Evolutionary conservation across 2,797 vertebrate species (phyloP).

Genomic region (Lacerta agilis): DNA sequence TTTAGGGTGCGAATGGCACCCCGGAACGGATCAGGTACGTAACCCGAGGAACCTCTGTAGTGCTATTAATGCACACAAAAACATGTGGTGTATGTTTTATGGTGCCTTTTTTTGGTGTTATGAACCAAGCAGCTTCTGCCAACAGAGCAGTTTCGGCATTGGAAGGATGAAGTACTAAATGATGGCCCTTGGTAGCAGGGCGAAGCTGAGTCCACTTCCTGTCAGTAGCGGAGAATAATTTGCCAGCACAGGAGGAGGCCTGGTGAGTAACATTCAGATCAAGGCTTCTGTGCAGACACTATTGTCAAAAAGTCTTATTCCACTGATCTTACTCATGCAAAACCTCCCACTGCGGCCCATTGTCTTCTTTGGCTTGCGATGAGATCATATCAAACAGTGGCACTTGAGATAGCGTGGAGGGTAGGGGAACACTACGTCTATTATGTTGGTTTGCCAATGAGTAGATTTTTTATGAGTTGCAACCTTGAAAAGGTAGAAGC

Average conservation of each 20-base stretch:
- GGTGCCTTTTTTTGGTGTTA: neutral
- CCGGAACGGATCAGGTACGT: too few relatives aligned
- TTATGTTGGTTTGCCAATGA: neutral
- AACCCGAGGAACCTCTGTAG: too few relatives aligned
- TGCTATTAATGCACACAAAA: neutral
- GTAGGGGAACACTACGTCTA: slow-evolving; percentile 7
- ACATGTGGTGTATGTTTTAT: neutral
- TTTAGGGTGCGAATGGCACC: too few relatives aligned
- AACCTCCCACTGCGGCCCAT: slow-evolving; percentile 18
- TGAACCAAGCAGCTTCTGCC: neutral
- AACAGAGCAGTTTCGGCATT: neutral
- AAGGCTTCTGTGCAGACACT: slow-evolving; percentile 2
- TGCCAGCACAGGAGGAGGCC: slow-evolving; percentile 14
- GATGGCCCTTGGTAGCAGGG: neutral
- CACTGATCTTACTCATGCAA: slow-evolving; percentile 30
- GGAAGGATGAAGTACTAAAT: too few relatives aligned
- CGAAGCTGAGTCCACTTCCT: neutral
- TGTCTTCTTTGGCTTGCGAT: slow-evolving; percentile 24
- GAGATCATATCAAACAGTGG: slow-evolving; percentile 31
- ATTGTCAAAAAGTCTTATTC: neutral
- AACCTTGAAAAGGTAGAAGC: neutral
- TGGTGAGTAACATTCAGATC: slow-evolving; percentile 31
- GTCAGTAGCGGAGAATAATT: neutral
- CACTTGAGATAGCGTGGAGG: neutral
- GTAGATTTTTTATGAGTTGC: slow-evolving; percentile 1